A percentile compares a stretch with the other conserved stretches of the same genome.
phyloP scores from a whole-genome alignment of 2,888 invertebrate species.

The Cataglyphis cursor region DNA sequence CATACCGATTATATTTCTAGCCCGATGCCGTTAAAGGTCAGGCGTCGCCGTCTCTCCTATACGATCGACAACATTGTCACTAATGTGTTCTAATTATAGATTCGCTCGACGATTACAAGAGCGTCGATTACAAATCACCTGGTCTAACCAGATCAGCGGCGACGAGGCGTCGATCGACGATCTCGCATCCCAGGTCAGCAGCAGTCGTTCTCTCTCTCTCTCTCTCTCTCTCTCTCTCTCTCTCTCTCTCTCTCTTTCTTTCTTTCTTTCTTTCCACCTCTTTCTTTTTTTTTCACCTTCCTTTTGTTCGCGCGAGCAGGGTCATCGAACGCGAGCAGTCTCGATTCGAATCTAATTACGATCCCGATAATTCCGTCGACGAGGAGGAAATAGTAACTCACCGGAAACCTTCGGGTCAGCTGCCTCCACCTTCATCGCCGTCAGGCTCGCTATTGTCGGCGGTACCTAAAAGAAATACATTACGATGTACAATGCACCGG shows the following conservation, averaged over 20 bases:
- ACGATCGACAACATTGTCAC: conserved; percentile 57
- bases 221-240: conserved; percentile 4
- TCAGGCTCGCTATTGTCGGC: conserved; percentile 85
- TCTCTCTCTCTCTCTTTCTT: neutral
- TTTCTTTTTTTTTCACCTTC: conserved; percentile 31
- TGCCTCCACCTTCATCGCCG: conserved; percentile 85
- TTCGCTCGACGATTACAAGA: conserved; percentile 54
- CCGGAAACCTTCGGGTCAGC: conserved; percentile 86
- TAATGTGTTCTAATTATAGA: conserved; percentile 50
- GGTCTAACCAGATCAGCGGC: conserved; percentile 61
- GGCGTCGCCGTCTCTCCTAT: conserved; percentile 3
- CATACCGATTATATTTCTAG: conserved; percentile 54
- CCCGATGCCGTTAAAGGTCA: conserved; percentile 50
- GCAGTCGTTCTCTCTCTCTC: neutral
- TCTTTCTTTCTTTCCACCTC: neutral
- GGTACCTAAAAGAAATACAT: conserved; percentile 83
- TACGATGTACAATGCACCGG: conserved; percentile 78
- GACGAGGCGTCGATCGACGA: neutral
- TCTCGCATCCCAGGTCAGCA: neutral
- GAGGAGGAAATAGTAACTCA: conserved; percentile 82
- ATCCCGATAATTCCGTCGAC: conserved; percentile 78
- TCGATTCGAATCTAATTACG: conserved; percentile 78
- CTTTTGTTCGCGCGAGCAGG: conserved; percentile 71
- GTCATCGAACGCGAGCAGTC: conserved; percentile 76
- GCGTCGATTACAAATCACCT: conserved; percentile 45